A percentile compares a stretch with the other conserved stretches of the same genome.
Conservation (phyloP, 2,888 invertebrate species). For the Trypoxylon attenuatum region DNA sequence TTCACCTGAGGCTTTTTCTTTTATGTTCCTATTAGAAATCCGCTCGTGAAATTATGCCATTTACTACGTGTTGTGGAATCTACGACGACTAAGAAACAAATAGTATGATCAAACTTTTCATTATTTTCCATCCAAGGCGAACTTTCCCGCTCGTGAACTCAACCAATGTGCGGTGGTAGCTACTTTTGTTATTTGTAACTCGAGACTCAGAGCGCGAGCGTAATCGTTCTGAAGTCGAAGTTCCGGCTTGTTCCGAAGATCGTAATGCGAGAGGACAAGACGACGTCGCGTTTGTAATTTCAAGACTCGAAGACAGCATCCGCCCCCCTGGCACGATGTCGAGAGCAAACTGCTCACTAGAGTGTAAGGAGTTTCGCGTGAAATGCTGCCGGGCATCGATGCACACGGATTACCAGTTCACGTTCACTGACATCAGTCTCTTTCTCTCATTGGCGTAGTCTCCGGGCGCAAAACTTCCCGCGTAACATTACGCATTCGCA, state of each 20-base stretch:
- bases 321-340: constrained; percentile 28
- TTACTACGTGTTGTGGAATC: too few relatives aligned
- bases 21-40: too few relatives aligned
- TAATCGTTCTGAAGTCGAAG: constrained; percentile 38
- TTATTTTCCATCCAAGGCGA: neutral
- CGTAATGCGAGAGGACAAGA: constrained; percentile 51
- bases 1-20: too few relatives aligned
- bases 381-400: constrained; percentile 37
- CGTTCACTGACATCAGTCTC: neutral
- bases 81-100: too few relatives aligned
- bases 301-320: constrained; percentile 51
- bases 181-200: constrained; percentile 41
- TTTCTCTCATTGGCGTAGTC: neutral
- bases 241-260: constrained; percentile 42
- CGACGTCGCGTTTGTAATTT: constrained; percentile 60
- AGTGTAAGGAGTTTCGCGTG: constrained; percentile 57
- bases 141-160: neutral
- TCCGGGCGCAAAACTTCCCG: constrained; percentile 2
- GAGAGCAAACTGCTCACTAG: constrained; percentile 56
- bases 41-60: too few relatives aligned
- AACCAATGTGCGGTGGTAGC: constrained; percentile 5
- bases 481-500: constrained; percentile 3
- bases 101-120: too few relatives aligned
- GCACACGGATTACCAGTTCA: constrained; percentile 1
- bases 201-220: constrained; percentile 18